Conservation (phyloP, 2,113 vertebrate genomes). For the Rhabdomys dilectus region DNA sequence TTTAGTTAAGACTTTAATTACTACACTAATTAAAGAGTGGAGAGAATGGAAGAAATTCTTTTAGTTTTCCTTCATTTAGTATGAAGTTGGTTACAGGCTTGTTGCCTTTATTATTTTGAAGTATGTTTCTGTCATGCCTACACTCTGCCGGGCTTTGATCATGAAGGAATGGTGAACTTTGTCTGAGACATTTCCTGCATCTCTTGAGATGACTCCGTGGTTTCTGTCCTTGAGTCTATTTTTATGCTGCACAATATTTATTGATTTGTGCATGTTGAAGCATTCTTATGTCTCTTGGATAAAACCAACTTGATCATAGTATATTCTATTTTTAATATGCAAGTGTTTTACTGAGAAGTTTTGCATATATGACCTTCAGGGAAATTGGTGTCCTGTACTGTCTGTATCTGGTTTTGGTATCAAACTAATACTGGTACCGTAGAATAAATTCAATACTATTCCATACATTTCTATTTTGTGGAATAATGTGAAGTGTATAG, state of each 20-base stretch:
- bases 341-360: not conserved
- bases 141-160: not conserved
- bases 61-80: not conserved
- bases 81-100: not conserved
- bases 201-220: not conserved
- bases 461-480: not conserved
- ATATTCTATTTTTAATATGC: not conserved
- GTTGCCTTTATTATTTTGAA: not conserved
- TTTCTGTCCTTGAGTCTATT: slow-evolving; percentile 6
- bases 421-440: not conserved
- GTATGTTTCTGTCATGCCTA: not conserved
- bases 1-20: not conserved
- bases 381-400: not conserved
- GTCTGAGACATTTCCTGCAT: not conserved
- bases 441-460: not conserved
- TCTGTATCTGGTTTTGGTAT: not conserved
- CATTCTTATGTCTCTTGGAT: not conserved
- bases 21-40: not conserved
- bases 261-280: not conserved
- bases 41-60: not conserved
- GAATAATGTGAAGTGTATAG: not conserved
- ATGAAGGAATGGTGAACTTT: not conserved
- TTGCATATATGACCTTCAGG: not conserved
- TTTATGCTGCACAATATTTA: not conserved
- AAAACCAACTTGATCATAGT: not conserved